phyloP scores from a whole-genome alignment of 2,797 vertebrate genomes.

The Aldrovandia affinis region DNA sequence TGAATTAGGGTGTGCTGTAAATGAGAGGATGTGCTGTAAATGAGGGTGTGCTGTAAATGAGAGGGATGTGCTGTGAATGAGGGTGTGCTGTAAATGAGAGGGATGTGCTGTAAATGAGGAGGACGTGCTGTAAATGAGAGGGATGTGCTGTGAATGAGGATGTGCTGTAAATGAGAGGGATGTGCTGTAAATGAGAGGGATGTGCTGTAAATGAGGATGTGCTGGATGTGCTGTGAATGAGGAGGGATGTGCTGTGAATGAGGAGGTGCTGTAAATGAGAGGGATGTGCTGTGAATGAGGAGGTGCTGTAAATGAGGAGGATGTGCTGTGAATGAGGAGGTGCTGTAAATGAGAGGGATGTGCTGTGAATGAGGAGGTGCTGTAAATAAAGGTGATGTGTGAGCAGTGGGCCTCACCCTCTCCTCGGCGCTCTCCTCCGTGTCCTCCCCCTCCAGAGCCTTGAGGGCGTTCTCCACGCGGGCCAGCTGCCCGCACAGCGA shows the following conservation, averaged over 20 bases:
- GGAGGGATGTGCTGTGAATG: neutral
- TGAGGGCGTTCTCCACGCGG: slow-evolving; percentile 84
- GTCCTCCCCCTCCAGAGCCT: slow-evolving; percentile 61
- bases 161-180: no score
- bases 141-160: no score
- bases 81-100: neutral
- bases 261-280: no score
- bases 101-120: no score
- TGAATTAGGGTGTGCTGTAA: neutral
- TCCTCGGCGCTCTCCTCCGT: slow-evolving; percentile 75
- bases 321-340: neutral
- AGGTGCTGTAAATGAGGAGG: no score
- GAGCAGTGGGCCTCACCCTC: slow-evolving; percentile 71
- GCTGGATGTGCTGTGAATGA: neutral
- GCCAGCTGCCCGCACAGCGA: slow-evolving; percentile 90
- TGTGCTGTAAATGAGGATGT: no score
- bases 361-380: neutral
- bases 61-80: no score
- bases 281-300: no score
- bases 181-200: no score
- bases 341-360: neutral
- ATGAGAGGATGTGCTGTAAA: neutral
- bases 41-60: no score
- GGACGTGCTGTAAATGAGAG: no score
- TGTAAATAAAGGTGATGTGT: neutral